These are phyloP conservation scores for Mactromeris polynyma DNA, from an alignment of 2,888 invertebrate genomes.

Conservation along the genomic window DNA sequence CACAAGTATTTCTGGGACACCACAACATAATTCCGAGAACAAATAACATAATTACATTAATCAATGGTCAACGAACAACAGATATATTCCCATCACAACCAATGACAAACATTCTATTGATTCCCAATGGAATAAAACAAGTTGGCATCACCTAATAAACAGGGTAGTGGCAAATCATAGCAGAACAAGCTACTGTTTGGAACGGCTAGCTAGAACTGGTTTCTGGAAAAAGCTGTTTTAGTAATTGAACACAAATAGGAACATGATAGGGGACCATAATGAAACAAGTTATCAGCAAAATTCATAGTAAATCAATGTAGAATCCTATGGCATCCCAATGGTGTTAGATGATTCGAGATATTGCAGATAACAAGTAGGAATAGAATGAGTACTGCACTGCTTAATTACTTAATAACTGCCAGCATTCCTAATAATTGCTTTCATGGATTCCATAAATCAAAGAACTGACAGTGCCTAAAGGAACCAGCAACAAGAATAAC, in stretches of 20 bases:
- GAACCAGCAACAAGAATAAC: neutral
- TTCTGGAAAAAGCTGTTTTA: neutral
- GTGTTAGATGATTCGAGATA: neutral
- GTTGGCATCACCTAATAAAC: neutral
- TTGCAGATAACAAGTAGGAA: neutral
- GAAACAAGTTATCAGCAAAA: too few species aligned
- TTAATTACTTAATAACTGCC: neutral
- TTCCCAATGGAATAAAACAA: neutral
- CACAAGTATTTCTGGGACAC: slow-evolving; percentile 4
- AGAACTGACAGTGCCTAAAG: neutral
- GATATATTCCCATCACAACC: neutral
- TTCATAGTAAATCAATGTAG: neutral
- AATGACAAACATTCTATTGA: neutral
- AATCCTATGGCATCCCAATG: neutral
- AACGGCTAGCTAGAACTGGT: neutral
- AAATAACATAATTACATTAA: neutral
- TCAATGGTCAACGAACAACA: slow-evolving; percentile 8
- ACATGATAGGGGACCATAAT: too few species aligned
- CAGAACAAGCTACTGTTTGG: neutral
- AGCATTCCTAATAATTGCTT: neutral
- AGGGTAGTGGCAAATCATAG: neutral
- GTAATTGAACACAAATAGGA: too few species aligned
- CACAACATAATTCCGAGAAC: neutral
- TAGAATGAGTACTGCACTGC: neutral
- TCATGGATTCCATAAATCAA: neutral